These are phyloP conservation scores for Clarias pachynema DNA, from an alignment of 2,797 vertebrate species.

Conservation along the genomic window DNA sequence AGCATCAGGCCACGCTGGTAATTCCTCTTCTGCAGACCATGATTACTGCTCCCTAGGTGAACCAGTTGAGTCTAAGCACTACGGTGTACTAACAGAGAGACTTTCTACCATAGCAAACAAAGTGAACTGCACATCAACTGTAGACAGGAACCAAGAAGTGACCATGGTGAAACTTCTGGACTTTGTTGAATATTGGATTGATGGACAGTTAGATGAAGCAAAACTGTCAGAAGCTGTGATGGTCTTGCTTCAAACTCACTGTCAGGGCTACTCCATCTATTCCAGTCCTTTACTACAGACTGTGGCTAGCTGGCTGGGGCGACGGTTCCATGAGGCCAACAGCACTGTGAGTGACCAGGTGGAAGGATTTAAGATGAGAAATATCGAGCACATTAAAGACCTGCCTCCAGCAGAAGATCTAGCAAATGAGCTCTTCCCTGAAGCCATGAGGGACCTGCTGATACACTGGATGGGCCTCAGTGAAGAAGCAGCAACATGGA, in stretches of 20 bases:
- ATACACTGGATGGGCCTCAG: slow-evolving; percentile 84
- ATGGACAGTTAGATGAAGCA: slow-evolving; percentile 63
- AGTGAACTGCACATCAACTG: slow-evolving; percentile 47
- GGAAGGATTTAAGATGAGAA: slow-evolving; percentile 79
- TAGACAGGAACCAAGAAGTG: slow-evolving; percentile 58
- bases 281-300: slow-evolving; percentile 71
- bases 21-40: slow-evolving; percentile 70
- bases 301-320: slow-evolving; percentile 78
- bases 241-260: slow-evolving; percentile 66
- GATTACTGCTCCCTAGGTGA: slow-evolving; percentile 71
- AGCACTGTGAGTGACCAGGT: slow-evolving; percentile 77
- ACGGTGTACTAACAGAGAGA: slow-evolving; percentile 57
- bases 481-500: slow-evolving; percentile 71
- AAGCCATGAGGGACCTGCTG: slow-evolving; percentile 79
- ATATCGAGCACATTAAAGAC: slow-evolving; percentile 81
- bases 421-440: slow-evolving; percentile 77
- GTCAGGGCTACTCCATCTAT: slow-evolving; percentile 66
- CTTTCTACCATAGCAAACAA: slow-evolving; percentile 63
- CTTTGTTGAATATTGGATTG: slow-evolving; percentile 60
- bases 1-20: slow-evolving; percentile 25
- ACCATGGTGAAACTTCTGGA: slow-evolving; percentile 67
- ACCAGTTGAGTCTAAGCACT: slow-evolving; percentile 27
- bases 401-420: slow-evolving; percentile 81
- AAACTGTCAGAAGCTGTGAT: slow-evolving; percentile 63
- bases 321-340: slow-evolving; percentile 78